Evolutionary conservation across 2,113 vertebrate genomes (phyloP).

Genomic region (Apodemus speciosus): DNA sequence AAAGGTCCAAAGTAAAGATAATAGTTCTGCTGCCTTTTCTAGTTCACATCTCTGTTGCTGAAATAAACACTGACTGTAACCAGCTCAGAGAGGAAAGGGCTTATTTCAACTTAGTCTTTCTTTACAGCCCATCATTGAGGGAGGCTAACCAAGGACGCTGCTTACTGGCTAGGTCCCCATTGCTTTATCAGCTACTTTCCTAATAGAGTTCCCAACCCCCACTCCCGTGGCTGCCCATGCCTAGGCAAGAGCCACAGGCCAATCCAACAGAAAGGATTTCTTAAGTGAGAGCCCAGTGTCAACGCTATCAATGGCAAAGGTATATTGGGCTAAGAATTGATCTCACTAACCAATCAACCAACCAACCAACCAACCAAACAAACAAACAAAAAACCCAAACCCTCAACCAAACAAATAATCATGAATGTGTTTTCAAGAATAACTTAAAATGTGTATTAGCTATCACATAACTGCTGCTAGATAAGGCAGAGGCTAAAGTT

Average conservation of each 20-base stretch:
- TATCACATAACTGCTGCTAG: background rate
- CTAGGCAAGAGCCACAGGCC: background rate
- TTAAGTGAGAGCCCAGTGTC: background rate
- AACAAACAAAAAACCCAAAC: background rate
- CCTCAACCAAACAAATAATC: conserved; percentile 19
- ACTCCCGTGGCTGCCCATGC: too few species aligned
- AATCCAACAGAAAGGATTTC: background rate
- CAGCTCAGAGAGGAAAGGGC: background rate
- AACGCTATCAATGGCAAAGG: background rate
- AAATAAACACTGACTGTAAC: background rate
- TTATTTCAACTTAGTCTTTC: background rate
- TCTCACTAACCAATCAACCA: background rate
- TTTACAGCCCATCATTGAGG: background rate
- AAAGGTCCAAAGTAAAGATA: background rate
- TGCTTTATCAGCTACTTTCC: background rate
- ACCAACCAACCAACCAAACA: background rate
- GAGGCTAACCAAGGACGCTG: background rate
- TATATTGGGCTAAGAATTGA: conserved; percentile 1
- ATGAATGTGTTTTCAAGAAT: conserved; percentile 34
- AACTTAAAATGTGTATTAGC: background rate
- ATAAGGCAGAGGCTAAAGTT: background rate
- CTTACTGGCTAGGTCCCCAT: background rate
- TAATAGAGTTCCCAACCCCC: background rate
- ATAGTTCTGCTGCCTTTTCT: background rate
- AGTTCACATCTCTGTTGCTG: background rate